Evolutionary conservation across 2,113 vertebrate species (phyloP).

Genomic region (Sebastes schlegelii): DNA sequence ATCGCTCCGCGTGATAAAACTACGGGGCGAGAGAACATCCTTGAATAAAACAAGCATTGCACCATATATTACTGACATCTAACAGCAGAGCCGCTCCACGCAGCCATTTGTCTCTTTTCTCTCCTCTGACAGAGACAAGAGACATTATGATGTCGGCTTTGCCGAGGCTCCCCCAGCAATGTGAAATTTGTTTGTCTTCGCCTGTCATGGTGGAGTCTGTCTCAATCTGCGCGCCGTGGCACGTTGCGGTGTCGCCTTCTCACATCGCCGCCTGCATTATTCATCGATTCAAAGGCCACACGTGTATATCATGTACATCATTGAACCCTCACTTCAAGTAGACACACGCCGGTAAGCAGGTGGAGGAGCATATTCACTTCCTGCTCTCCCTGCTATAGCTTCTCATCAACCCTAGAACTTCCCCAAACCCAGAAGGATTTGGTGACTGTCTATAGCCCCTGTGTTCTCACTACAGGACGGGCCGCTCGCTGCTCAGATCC

Average conservation of each 20-base stretch:
- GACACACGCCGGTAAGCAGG: conserved; percentile 49
- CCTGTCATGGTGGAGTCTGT: conserved; percentile 67
- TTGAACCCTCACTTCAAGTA: conserved; percentile 60
- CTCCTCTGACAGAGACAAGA: conserved; percentile 63
- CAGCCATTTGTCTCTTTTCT: conserved; percentile 66
- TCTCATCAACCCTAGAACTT: conserved; percentile 40
- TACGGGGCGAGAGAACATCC: conserved; percentile 11
- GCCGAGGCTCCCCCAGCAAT: conserved; percentile 66
- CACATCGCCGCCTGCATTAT: conserved; percentile 70
- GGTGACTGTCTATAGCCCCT: conserved; percentile 35
- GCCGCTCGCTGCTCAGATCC: conserved; percentile 54
- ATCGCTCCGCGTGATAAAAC: conserved; percentile 31
- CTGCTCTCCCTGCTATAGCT: conserved; percentile 1
- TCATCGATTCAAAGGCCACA: conserved; percentile 70
- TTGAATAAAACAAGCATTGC: conserved; percentile 47
- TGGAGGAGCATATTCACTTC: conserved; percentile 23
- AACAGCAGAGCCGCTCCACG: conserved; percentile 38
- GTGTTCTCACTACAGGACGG: conserved; percentile 53
- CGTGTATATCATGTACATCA: conserved; percentile 70
- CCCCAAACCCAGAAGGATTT: conserved; percentile 15
- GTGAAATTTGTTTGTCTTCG: conserved; percentile 79
- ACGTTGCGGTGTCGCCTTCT: conserved; percentile 39
- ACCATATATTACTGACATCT: conserved; percentile 54
- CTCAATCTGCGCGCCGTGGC: conserved; percentile 66
- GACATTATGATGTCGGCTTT: conserved; percentile 72